A percentile compares a stretch with the other conserved stretches of the same genome.
These are phyloP conservation scores for Agonopterix heracliana DNA, from an alignment of 2,888 invertebrate genomes.

Conservation along the genomic window DNA sequence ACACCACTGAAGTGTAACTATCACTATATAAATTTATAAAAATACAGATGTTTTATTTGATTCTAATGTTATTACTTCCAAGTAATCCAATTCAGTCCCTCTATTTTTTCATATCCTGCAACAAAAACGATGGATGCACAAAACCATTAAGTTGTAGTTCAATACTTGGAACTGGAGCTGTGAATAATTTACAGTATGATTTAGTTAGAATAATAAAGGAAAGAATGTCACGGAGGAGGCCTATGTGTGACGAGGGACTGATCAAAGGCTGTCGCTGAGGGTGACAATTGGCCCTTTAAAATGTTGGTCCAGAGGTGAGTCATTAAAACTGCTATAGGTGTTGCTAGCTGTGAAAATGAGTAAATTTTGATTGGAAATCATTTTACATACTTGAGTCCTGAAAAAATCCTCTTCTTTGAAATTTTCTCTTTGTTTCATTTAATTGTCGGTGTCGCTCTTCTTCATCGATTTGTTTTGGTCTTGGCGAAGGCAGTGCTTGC, in stretches of 20 bases:
- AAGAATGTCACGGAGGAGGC: too few relatives aligned
- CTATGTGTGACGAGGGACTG: too few relatives aligned
- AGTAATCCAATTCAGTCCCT: slow-evolving; percentile 66
- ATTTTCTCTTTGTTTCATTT: slow-evolving; percentile 38
- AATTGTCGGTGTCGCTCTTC: slow-evolving; percentile 35
- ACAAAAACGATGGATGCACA: slow-evolving; percentile 18
- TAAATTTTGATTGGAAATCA: neutral
- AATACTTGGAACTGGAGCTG: too few relatives aligned
- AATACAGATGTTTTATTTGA: slow-evolving; percentile 31
- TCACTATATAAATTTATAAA: slow-evolving; percentile 38
- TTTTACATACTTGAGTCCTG: slow-evolving; percentile 45
- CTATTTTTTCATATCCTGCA: slow-evolving; percentile 64
- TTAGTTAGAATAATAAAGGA: too few relatives aligned
- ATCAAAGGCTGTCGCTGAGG: too few relatives aligned
- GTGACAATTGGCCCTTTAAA: too few relatives aligned
- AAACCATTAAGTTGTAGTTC: neutral
- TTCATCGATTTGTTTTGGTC: slow-evolving; percentile 33
- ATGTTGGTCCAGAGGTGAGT: too few relatives aligned
- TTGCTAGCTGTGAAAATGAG: too few relatives aligned
- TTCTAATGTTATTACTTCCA: slow-evolving; percentile 43
- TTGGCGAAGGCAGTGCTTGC: slow-evolving; percentile 4
- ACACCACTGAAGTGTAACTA: slow-evolving; percentile 43
- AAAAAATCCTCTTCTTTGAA: slow-evolving; percentile 43
- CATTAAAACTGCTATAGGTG: too few relatives aligned
- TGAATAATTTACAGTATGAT: too few relatives aligned